Conservation (phyloP, 2,797 vertebrate species). For the Dipus sagitta region DNA sequence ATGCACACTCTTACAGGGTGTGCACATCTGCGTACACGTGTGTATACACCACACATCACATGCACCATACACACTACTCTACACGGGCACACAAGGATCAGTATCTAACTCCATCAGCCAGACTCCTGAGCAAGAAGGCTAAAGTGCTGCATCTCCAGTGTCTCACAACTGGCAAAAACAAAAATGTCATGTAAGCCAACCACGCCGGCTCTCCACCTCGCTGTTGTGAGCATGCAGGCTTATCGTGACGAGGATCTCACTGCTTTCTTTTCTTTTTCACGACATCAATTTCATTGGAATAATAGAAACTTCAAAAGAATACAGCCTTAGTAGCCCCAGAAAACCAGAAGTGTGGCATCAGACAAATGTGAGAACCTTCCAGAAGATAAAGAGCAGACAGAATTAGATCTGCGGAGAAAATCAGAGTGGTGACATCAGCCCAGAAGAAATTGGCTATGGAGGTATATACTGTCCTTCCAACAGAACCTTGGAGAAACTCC, state of each 20-base stretch:
- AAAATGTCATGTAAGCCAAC: not conserved
- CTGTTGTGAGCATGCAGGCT: not conserved
- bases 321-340: not conserved
- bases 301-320: not conserved
- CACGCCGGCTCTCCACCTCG: not conserved
- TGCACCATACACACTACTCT: no score
- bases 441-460: conserved; percentile 52
- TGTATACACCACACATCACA: no score
- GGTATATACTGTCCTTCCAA: conserved; percentile 43
- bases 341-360: conserved; percentile 39
- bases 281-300: conserved; percentile 52
- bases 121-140: conserved; percentile 17
- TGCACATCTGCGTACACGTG: no score
- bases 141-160: not conserved
- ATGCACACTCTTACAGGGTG: no score
- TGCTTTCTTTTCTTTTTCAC: conserved; percentile 1
- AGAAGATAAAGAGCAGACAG: conserved; percentile 63
- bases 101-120: not conserved
- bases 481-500: conserved; percentile 55
- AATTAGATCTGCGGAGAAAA: conserved; percentile 55
- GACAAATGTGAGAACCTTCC: conserved; percentile 54
- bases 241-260: not conserved
- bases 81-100: not conserved
- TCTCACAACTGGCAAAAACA: conserved; percentile 19
- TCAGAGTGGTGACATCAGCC: conserved; percentile 45